Evolutionary conservation across 2,113 vertebrate species (phyloP).

Genomic region (Chaetops frenatus): DNA sequence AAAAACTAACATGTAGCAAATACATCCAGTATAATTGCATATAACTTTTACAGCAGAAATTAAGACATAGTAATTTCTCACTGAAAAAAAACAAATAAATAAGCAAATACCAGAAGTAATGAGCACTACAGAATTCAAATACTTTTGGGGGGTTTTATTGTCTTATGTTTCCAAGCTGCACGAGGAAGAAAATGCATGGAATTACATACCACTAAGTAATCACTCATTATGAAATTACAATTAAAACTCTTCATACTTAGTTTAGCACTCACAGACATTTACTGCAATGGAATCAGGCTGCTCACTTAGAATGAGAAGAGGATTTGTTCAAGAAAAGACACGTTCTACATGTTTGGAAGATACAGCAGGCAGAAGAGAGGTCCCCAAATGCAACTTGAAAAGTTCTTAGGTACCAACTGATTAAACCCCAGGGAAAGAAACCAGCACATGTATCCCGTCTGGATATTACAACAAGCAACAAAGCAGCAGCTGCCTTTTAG

Average conservation of each 20-base stretch:
- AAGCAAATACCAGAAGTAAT: background rate
- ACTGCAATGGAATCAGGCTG: background rate
- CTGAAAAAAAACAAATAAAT: background rate
- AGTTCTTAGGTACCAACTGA: background rate
- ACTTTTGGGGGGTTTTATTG: background rate
- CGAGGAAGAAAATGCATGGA: background rate
- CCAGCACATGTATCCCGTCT: background rate
- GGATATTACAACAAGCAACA: background rate
- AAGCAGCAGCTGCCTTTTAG: background rate
- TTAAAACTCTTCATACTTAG: background rate
- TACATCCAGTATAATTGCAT: background rate
- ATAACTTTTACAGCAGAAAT: background rate
- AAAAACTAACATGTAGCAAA: background rate
- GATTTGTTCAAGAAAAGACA: background rate
- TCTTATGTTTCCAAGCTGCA: background rate
- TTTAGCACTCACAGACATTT: background rate
- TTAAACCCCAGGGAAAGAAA: background rate
- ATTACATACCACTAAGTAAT: background rate
- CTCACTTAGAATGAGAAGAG: background rate
- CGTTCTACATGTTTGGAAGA: background rate
- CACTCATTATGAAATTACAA: background rate
- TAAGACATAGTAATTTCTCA: background rate
- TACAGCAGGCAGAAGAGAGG: background rate
- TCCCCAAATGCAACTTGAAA: background rate
- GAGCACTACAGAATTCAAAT: background rate